A percentile compares a stretch with the other conserved stretches of the same genome.
phyloP scores from a whole-genome alignment of 2,113 vertebrate genomes.

The Phyllostomus hastatus region DNA sequence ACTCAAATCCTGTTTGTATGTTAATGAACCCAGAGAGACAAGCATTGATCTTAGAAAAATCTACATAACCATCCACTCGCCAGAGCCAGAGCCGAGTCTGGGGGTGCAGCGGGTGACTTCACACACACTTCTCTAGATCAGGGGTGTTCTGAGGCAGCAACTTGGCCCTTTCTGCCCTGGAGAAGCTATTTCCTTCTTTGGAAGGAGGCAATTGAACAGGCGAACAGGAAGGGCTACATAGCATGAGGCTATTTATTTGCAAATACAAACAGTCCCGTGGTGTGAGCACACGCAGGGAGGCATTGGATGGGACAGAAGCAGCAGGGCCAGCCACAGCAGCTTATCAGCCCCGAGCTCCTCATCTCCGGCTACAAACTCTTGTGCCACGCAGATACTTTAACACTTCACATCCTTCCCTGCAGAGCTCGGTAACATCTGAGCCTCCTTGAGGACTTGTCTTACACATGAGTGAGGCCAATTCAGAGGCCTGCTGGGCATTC shows the following conservation, averaged over 20 bases:
- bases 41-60: background rate
- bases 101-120: background rate
- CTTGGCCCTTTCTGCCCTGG: background rate
- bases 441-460: background rate
- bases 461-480: accelerated
- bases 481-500: background rate
- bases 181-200: background rate
- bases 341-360: background rate
- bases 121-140: background rate
- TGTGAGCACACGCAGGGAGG: background rate
- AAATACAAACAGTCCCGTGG: background rate
- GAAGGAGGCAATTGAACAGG: background rate
- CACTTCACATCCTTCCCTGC: background rate
- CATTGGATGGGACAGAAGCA: background rate
- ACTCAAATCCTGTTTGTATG: background rate
- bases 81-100: background rate
- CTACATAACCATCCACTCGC: background rate
- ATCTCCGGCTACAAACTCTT: background rate
- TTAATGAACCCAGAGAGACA: background rate
- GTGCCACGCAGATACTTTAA: background rate
- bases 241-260: slow-evolving; percentile 25
- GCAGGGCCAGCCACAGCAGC: background rate
- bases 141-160: background rate
- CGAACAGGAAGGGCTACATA: background rate
- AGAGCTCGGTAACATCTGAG: background rate